phyloP scores from a whole-genome alignment of 2,797 vertebrate species.

The Gambusia yucatana region DNA sequence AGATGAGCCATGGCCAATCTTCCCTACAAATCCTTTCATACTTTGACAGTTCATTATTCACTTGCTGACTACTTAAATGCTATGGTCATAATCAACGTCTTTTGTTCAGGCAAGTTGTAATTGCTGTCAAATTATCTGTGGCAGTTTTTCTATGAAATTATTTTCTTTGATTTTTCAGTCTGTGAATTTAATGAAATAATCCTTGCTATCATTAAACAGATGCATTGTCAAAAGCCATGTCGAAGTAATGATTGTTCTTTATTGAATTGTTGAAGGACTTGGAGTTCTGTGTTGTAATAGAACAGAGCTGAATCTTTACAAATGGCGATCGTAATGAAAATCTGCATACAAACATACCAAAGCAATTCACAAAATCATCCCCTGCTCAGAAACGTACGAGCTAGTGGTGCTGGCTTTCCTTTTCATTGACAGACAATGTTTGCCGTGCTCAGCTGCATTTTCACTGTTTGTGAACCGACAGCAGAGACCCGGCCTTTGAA shows the following conservation, averaged over 20 bases:
- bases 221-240: constrained; percentile 1
- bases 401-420: constrained; percentile 54
- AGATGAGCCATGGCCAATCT: constrained; percentile 49
- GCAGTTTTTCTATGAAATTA: not conserved
- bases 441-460: constrained; percentile 45
- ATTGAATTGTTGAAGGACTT: constrained; percentile 31
- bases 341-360: constrained; percentile 9
- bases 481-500: constrained; percentile 28
- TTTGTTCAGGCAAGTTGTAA: constrained; percentile 11
- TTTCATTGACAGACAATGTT: constrained; percentile 60
- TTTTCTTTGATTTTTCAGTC: not conserved
- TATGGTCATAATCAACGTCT: constrained; percentile 51
- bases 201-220: not conserved
- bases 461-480: constrained; percentile 38
- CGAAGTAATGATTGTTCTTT: constrained; percentile 27
- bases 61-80: constrained; percentile 50
- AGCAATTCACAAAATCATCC: constrained; percentile 4
- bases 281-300: constrained; percentile 14
- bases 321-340: constrained; percentile 2
- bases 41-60: constrained; percentile 44
- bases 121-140: constrained; percentile 6
- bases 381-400: constrained; percentile 24
- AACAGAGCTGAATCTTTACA: constrained; percentile 11
- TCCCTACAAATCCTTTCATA: constrained; percentile 49
- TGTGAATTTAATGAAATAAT: not conserved